A percentile compares a stretch with the other conserved stretches of the same genome.
phyloP scores from a whole-genome alignment of 2,113 vertebrate species.

The Daubentonia madagascariensis region DNA sequence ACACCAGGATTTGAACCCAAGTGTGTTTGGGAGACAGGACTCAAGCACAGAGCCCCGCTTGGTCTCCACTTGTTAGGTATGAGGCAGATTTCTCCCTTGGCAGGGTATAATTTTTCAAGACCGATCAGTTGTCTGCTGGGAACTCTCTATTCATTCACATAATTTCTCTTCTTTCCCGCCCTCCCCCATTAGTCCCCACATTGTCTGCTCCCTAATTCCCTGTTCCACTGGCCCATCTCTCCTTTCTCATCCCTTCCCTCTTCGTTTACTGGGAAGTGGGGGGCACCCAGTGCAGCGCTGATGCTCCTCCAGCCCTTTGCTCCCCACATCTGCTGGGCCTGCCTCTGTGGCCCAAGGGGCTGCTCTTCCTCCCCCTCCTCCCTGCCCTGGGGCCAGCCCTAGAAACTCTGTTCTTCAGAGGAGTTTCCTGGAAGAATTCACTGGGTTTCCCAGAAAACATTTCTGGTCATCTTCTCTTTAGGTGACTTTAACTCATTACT shows the following conservation, averaged over 20 bases:
- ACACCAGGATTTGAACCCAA: background rate
- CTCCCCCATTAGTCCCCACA: background rate
- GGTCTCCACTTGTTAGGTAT: background rate
- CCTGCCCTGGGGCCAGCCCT: background rate
- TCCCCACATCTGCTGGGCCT: background rate
- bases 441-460: background rate
- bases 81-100: background rate
- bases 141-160: background rate
- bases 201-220: background rate
- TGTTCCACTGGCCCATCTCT: background rate
- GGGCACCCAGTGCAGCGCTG: fast-evolving
- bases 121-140: background rate
- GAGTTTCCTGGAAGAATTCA: constrained; percentile 12
- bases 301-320: fast-evolving
- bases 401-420: background rate
- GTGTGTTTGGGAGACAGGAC: background rate
- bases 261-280: background rate
- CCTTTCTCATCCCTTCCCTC: background rate
- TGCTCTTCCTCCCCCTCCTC: too few species aligned
- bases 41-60: background rate
- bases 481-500: background rate
- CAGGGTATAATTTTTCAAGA: background rate
- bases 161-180: background rate
- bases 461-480: background rate
- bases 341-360: background rate